These are phyloP conservation scores for Petrosia ficiformis DNA, from an alignment of 37 sponge, comb jelly and placozoan genomes.

Conservation along the genomic window DNA sequence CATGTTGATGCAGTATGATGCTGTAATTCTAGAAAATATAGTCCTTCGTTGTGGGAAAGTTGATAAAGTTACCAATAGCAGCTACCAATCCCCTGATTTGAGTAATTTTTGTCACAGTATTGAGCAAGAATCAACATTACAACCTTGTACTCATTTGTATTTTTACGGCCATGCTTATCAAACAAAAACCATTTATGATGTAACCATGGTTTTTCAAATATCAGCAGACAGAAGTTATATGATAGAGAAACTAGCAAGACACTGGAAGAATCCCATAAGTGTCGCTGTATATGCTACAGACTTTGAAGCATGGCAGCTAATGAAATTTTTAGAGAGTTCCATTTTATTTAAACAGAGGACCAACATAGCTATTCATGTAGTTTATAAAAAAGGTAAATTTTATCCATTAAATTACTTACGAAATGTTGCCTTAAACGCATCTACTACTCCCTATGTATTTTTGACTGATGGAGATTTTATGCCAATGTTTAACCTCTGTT, in stretches of 20 bases:
- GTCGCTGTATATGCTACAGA: not conserved
- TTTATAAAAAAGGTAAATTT: not conserved
- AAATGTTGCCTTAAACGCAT: not conserved
- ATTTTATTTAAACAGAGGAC: not conserved
- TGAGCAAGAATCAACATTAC: no score
- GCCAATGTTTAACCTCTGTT: not conserved
- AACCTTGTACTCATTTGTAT: no score
- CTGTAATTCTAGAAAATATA: slow-evolving; percentile 15
- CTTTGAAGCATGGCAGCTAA: not conserved
- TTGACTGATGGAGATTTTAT: not conserved
- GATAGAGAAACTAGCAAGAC: not conserved
- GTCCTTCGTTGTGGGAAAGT: slow-evolving; percentile 19
- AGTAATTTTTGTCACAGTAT: no score
- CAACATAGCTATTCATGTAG: slow-evolving; percentile 13
- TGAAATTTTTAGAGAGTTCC: not conserved
- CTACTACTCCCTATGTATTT: not conserved
- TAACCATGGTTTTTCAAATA: slow-evolving; percentile 4
- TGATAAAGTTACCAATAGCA: not conserved
- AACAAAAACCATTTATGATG: slow-evolving; percentile 11
- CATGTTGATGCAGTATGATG: slow-evolving; percentile 51
- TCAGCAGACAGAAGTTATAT: no score
- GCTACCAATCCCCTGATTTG: no score
- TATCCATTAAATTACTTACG: not conserved
- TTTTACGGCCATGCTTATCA: slow-evolving; percentile 12
- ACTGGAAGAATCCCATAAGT: not conserved